Percentiles rank a stretch among this genome's conserved stretches.
phyloP scores from a whole-genome alignment of 2,113 vertebrate genomes.

The Ptilorrhoa leucosticta region DNA sequence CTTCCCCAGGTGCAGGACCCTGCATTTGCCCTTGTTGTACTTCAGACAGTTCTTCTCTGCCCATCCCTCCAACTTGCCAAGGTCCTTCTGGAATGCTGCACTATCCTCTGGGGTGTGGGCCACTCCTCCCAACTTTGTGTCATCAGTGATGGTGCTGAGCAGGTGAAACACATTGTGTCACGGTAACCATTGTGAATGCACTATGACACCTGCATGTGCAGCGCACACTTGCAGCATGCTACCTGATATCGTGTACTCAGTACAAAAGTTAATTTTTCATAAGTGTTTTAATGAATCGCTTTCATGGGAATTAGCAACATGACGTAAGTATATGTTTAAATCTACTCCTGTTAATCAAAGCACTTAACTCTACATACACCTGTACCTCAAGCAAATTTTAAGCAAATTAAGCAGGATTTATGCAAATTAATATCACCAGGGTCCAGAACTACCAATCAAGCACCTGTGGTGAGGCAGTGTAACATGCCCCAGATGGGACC shows the following conservation, averaged over 20 bases:
- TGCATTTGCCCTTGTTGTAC: not conserved
- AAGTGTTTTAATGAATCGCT: not conserved
- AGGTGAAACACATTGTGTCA: not conserved
- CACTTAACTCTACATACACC: not conserved
- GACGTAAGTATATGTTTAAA: not conserved
- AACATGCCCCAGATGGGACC: not conserved
- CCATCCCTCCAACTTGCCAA: not conserved
- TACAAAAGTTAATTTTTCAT: not conserved
- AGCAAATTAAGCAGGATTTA: not conserved
- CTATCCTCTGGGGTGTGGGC: not conserved
- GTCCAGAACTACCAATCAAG: not conserved
- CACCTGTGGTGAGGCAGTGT: not conserved
- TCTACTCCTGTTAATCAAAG: not conserved
- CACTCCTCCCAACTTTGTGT: not conserved
- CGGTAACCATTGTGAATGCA: not conserved
- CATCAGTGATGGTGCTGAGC: not conserved
- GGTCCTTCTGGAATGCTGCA: not conserved
- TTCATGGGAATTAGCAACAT: not conserved
- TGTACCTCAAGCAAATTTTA: slow-evolving; percentile 7
- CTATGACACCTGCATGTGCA: too few species aligned
- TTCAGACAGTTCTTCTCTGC: not conserved
- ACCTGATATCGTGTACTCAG: not conserved
- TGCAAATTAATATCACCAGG: not conserved
- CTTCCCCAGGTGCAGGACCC: not conserved
- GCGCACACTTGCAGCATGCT: too few species aligned